Conservation (phyloP, 2,888 invertebrate genomes). For the Cheiracanthium punctorium region DNA sequence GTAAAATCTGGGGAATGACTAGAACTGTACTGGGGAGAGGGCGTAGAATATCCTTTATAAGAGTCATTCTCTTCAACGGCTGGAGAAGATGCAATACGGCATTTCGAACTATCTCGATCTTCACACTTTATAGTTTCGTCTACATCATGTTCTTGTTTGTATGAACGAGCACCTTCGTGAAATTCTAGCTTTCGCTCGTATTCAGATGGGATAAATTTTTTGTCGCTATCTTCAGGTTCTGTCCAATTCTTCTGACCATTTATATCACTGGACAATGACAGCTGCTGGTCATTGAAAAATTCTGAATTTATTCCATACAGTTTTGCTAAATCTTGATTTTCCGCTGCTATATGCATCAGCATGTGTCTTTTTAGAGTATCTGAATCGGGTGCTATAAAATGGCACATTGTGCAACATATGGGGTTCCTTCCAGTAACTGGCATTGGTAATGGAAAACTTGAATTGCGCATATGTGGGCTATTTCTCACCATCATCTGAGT, state of each 20-base stretch:
- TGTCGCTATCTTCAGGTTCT: background rate
- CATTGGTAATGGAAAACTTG: background rate
- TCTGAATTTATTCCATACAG: constrained; percentile 75
- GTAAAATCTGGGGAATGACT: background rate
- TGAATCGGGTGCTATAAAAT: constrained; percentile 74
- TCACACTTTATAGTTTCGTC: background rate
- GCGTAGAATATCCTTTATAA: background rate
- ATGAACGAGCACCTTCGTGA: background rate
- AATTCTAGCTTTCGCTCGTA: background rate
- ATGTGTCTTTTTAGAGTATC: constrained; percentile 76
- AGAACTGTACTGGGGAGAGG: background rate
- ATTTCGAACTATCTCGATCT: background rate
- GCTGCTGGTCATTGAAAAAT: constrained; percentile 68
- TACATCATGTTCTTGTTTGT: background rate
- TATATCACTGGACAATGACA: background rate
- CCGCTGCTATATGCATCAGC: constrained; percentile 75
- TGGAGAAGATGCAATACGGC: background rate
- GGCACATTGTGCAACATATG: constrained; percentile 76
- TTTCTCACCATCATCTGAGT: constrained; percentile 7
- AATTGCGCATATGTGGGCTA: background rate
- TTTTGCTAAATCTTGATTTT: constrained; percentile 75
- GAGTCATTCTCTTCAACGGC: background rate
- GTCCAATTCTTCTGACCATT: background rate
- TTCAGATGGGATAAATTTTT: background rate
- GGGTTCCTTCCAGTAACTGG: background rate